These are phyloP conservation scores for Trididemnum miniatum DNA, from an alignment of 23 tunicate genomes.

Conservation along the genomic window DNA sequence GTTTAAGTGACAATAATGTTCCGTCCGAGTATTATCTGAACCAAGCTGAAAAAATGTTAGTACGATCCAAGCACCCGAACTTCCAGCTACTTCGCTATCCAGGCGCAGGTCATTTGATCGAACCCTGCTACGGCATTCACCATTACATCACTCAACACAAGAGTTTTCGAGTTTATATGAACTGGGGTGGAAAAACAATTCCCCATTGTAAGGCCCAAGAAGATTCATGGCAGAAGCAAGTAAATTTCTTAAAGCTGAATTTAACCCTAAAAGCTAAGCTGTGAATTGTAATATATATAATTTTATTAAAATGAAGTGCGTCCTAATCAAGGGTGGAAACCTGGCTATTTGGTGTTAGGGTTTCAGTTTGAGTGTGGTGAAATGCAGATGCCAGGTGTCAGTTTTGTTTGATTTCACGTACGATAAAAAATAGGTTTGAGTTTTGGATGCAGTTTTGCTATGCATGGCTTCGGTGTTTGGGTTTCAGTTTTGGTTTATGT, in stretches of 20 bases:
- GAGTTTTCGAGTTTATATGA: background rate
- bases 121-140: conserved; percentile 6
- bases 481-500: too few species aligned
- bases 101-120: conserved; percentile 32
- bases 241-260: background rate
- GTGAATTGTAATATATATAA: too few species aligned
- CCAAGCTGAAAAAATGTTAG: background rate
- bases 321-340: too few species aligned
- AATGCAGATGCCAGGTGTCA: too few species aligned
- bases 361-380: too few species aligned
- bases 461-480: too few species aligned
- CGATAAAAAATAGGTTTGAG: too few species aligned
- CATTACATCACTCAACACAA: background rate
- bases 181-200: conserved; percentile 2
- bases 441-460: too few species aligned
- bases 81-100: conserved; percentile 19
- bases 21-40: conserved; percentile 19
- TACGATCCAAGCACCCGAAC: conserved; percentile 8
- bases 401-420: too few species aligned
- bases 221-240: conserved; percentile 21
- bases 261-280: too few species aligned
- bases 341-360: too few species aligned
- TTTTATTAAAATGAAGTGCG: too few species aligned
- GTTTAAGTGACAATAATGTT: background rate
- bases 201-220: conserved; percentile 21